Evolutionary conservation across 2,113 vertebrate species (phyloP).

Genomic region (Aptenodytes patagonicus): DNA sequence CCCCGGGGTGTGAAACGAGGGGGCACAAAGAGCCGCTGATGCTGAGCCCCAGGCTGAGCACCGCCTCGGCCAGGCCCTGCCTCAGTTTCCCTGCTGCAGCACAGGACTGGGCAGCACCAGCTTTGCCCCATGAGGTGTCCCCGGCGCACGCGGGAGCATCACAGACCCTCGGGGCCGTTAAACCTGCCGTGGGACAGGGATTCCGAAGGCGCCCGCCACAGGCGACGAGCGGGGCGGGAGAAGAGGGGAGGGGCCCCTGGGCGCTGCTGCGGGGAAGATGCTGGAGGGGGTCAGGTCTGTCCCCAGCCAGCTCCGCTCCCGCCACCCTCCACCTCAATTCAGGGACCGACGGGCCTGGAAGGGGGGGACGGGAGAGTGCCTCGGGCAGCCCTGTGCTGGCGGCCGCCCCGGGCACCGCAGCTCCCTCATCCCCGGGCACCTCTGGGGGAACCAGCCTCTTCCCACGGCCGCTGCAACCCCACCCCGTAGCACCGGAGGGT

Average conservation of each 20-base stretch:
- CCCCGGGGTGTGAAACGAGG: fast-evolving
- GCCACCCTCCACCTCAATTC: background rate
- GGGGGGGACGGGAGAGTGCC: background rate
- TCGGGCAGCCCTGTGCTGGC: background rate
- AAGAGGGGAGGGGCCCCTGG: background rate
- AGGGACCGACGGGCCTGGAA: background rate
- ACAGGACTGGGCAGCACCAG: background rate
- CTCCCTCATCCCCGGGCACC: background rate
- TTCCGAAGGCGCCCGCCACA: background rate
- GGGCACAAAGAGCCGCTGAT: fast-evolving
- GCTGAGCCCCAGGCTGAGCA: background rate
- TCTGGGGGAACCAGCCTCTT: background rate
- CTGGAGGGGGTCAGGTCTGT: background rate
- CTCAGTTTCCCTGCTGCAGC: background rate
- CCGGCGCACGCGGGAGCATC: fast-evolving
- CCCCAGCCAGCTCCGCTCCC: background rate
- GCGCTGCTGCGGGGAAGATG: fast-evolving
- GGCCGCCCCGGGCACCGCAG: background rate
- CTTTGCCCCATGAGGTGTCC: background rate
- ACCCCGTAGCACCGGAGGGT: fast-evolving
- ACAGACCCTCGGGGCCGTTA: background rate
- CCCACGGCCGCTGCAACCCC: fast-evolving
- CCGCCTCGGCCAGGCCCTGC: background rate
- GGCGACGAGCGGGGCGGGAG: background rate
- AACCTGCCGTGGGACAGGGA: fast-evolving